Evolutionary conservation across 2,888 invertebrate genomes (phyloP).

Genomic region (Xanthorhoe spadicearia): DNA sequence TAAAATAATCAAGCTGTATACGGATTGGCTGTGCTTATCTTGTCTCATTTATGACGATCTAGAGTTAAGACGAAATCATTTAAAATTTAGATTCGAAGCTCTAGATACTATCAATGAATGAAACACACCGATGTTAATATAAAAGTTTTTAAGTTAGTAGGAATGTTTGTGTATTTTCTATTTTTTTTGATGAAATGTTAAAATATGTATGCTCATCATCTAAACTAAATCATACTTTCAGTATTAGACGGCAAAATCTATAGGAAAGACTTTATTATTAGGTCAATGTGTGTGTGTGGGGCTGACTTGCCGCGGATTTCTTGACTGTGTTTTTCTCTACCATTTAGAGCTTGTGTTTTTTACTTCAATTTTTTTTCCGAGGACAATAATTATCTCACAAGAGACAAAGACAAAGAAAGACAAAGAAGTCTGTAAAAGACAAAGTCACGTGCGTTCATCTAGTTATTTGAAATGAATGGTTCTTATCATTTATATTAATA

Average conservation of each 20-base stretch:
- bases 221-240: too few relatives aligned
- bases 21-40: conserved; percentile 8
- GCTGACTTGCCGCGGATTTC: too few relatives aligned
- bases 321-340: too few relatives aligned
- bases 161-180: neutral
- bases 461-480: conserved; percentile 10
- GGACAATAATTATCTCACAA: too few relatives aligned
- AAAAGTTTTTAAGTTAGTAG: neutral
- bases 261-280: too few relatives aligned
- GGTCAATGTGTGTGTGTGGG: too few relatives aligned
- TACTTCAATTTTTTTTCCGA: too few relatives aligned
- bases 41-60: conserved; percentile 12
- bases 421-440: neutral
- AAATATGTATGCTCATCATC: too few relatives aligned
- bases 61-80: conserved; percentile 17
- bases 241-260: too few relatives aligned
- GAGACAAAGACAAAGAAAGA: neutral
- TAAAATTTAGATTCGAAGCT: conserved; percentile 18
- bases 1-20: neutral
- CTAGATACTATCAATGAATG: conserved; percentile 40
- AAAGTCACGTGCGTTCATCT: neutral
- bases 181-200: too few relatives aligned
- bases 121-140: conserved; percentile 5
- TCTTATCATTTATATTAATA: conserved; percentile 37
- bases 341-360: too few relatives aligned